These are phyloP conservation scores for Diglossa brunneiventris DNA, from an alignment of 2,113 vertebrate species.

Conservation along the genomic window DNA sequence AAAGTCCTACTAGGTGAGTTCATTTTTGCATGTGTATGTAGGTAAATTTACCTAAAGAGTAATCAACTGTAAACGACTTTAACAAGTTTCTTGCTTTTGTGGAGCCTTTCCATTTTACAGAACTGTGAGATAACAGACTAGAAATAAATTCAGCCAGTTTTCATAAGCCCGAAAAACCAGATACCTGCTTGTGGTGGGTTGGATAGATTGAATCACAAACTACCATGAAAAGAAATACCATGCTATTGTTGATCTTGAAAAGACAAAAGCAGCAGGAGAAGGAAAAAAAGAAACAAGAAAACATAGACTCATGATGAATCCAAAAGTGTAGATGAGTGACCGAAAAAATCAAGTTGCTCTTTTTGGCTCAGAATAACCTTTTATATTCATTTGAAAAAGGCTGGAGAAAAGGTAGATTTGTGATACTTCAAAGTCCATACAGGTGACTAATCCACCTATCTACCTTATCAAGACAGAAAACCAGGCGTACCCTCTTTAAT, in stretches of 20 bases:
- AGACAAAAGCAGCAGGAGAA: not conserved
- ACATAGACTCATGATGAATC: not conserved
- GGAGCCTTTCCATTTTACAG: not conserved
- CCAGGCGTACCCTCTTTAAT: not conserved
- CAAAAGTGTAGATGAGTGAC: not conserved
- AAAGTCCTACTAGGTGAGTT: not conserved
- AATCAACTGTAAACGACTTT: not conserved
- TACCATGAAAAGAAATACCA: not conserved
- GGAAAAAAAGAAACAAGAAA: not conserved
- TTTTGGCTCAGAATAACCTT: not conserved
- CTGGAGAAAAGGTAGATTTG: not conserved
- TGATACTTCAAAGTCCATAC: not conserved
- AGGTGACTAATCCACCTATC: not conserved
- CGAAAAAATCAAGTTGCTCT: not conserved
- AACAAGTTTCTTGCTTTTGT: not conserved
- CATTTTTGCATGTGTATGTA: not conserved
- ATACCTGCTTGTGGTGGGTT: not conserved
- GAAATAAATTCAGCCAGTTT: not conserved
- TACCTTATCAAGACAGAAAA: not conserved
- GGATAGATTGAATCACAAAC: not conserved
- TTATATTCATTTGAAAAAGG: not conserved
- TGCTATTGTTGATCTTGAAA: not conserved
- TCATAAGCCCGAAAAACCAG: not conserved
- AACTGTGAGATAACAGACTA: not conserved
- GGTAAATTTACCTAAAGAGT: not conserved